Conservation (phyloP, 2,888 invertebrate species). For the Caenorhabditis sp. region DNA sequence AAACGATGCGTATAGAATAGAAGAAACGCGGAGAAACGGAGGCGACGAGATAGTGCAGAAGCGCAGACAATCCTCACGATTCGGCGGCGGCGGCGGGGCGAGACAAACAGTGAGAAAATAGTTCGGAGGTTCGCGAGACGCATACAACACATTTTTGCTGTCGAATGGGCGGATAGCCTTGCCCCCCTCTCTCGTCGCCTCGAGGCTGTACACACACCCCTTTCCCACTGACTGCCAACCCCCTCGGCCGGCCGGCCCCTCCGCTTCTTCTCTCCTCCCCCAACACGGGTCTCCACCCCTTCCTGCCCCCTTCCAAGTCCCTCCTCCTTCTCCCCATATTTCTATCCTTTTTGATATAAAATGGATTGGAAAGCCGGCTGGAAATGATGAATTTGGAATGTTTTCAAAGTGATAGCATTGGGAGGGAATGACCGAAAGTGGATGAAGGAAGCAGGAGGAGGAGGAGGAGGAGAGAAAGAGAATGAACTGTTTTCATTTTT, state of each 20-base stretch:
- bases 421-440: not conserved
- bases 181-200: no score
- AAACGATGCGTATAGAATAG: no score
- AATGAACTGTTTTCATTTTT: no score
- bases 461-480: no score
- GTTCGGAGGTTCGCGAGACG: not conserved
- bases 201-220: not conserved
- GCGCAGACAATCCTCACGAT: no score
- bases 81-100: not conserved
- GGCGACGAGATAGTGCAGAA: no score
- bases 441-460: no score
- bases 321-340: not conserved
- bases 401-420: not conserved
- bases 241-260: not conserved
- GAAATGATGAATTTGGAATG: not conserved
- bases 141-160: not conserved
- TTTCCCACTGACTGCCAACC: not conserved
- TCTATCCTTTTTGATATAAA: not conserved
- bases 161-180: not conserved
- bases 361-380: not conserved
- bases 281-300: not conserved
- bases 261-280: not conserved
- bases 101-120: not conserved
- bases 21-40: no score
- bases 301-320: not conserved